Evolutionary conservation across 2,888 invertebrate genomes (phyloP), one percentile per base, ranked within the genome.

Genomic region (Euzophera pinguis): DNA sequence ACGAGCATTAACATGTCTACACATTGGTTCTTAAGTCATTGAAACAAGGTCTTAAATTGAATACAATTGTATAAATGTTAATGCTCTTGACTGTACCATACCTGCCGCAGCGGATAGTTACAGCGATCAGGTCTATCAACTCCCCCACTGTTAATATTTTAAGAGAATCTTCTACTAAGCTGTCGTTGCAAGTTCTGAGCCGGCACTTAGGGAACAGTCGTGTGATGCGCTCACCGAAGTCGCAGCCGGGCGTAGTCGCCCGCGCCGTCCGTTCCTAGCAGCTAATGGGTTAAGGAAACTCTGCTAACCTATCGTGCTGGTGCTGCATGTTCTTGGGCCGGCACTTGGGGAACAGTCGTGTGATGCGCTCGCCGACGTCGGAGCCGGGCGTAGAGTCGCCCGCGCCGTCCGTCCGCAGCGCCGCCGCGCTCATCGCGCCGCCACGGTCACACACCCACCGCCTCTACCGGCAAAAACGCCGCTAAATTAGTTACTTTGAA

Each of bases 271-370:
- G 81, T 67, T 78, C 86, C 83, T 71, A 80, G 81, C 79, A n/a
- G n/a, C n/a, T n/a, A n/a, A n/a, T n/a, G n/a, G n/a, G 22, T 22
- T 7, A 32, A 32, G 3, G 4, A 32, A 4, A 32, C 22, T 22
- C 2, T 22, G 49, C 52, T 53, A 64, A 85, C 86, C 85, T 87
- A 65, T 86, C 86, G 82, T 85, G 84, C 58, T 86, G 84, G 69
- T 86, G 88, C 81, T 86, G 86, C 83, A 85, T 85, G 81, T 91
- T 92, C 78, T 88, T 90, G 72, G 95, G 96, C 72, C 95, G 93
- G 91, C 96, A 96, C 94, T 96, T 96, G 73, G 96, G 96, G 90
- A 96, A 96, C 74, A 96, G 92, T 81, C 94, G 92, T 77, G 95
- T 95, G 89, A 96, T 95, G 90, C 94, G 94, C 91, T 95, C 95